Evolutionary conservation across 2,888 invertebrate species (phyloP), one percentile per base, ranked within the genome.

Genomic region (Teinopalpus imperialis): DNA sequence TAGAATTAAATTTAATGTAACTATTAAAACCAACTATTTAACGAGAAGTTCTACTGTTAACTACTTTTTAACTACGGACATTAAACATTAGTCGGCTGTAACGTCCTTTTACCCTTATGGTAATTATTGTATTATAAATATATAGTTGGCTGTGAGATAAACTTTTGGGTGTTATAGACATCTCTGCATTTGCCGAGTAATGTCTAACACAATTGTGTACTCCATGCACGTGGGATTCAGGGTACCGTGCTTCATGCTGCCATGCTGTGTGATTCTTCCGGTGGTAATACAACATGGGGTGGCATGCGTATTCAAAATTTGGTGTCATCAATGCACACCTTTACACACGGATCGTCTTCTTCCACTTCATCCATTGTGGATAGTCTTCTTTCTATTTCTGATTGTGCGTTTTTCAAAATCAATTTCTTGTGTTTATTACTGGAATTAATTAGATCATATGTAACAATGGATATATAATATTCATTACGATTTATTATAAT

Each of bases 321-420:
- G 59, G 89, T 88, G 70, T 86, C 87, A 57, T 68, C 75, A 61
- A 78, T 69, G 77, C 87, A 81, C 76, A 89, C 89, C 89, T 89
- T 89, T 54, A 74, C 52, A 24, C 78, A 74, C 48, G 91, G 91
- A 59, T 94, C 94, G 57, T 94, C 94, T 74, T 95, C 95, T 56
- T 96, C 96, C 52, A 94, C 95, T 77, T 97, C 96, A 51, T 93
- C 92, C 95, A 96, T 96, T 20, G 94, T 95, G 13, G 96, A 95
- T 27, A 97, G 86, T 52, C 96, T 91, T 63, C 91, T 89, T 57
- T 92, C 92, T 18, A 88, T 80, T 61, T 91, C 90, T 0, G 89
- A 82, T 71, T 90, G 90, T 60, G 92, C 92, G 54, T 92, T 94
- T 74, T 94, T 94, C 50, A 92, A 92, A 34, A 90, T 89, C 46